phyloP scores from a whole-genome alignment of 2,113 vertebrate species.

The Cyphomyrus discorhynchus region DNA sequence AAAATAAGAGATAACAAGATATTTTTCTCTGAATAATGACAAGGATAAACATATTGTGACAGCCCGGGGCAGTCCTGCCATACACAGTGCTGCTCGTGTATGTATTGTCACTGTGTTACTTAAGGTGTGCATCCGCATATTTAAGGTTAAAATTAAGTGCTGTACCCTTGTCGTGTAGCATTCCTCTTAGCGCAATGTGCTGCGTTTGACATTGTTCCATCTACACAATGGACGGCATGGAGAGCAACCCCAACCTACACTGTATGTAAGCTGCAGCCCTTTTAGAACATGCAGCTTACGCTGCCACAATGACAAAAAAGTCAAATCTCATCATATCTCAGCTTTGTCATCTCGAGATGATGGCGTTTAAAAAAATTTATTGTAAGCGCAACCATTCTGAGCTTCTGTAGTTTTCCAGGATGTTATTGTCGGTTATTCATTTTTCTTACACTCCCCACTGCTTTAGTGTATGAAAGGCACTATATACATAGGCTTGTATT shows the following conservation, averaged over 20 bases:
- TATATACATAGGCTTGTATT: background rate
- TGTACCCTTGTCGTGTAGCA: background rate
- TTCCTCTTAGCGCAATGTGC: background rate
- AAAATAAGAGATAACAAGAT: background rate
- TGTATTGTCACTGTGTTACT: background rate
- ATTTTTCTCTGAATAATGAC: background rate
- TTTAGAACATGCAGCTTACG: background rate
- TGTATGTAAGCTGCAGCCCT: background rate
- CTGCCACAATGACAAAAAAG: background rate
- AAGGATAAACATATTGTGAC: background rate
- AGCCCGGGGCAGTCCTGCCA: background rate
- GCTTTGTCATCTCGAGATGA: background rate
- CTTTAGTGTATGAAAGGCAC: background rate
- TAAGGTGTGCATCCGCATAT: background rate
- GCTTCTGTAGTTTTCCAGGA: background rate
- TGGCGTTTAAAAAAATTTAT: background rate
- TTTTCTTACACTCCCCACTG: background rate
- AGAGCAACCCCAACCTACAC: no score
- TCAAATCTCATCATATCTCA: background rate
- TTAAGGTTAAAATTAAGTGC: background rate
- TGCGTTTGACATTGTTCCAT: no score
- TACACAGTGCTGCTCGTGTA: background rate
- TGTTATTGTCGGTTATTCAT: background rate
- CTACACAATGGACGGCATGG: no score
- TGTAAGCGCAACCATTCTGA: background rate